Percentiles rank a stretch among this genome's conserved stretches.
Conservation (phyloP, 2,797 vertebrate species). For the Peromyscus nudipes region DNA sequence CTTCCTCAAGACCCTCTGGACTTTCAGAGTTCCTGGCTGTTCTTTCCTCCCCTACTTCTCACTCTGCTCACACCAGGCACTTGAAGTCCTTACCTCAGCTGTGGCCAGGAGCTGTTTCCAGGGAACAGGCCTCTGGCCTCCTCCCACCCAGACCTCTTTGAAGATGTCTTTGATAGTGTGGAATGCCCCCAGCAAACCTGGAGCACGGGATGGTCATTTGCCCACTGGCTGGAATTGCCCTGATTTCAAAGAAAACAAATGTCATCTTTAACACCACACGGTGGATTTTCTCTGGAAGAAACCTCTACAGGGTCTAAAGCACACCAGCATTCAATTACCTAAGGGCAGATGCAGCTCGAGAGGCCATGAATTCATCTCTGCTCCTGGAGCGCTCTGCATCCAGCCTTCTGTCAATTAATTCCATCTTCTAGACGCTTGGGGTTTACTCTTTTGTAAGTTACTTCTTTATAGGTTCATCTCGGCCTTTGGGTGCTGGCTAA, state of each 20-base stretch:
- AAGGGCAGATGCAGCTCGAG: not conserved
- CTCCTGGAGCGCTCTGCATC: not conserved
- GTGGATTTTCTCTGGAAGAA: conserved; percentile 56
- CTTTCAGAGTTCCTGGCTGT: not conserved
- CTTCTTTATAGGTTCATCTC: not conserved
- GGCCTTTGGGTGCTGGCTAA: not conserved
- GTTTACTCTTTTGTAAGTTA: not conserved
- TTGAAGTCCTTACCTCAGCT: not conserved
- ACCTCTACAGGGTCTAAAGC: conserved; percentile 22
- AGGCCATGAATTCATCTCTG: not conserved
- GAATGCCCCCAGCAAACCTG: conserved; percentile 39
- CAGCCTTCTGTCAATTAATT: not conserved
- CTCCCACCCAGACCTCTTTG: not conserved
- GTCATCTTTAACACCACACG: conserved; percentile 60
- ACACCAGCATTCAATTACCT: not conserved
- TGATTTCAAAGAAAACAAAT: conserved; percentile 73
- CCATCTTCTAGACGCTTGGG: not conserved
- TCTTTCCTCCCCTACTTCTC: not conserved
- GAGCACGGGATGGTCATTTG: conserved; percentile 27
- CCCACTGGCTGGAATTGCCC: conserved; percentile 53
- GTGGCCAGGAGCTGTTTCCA: conserved; percentile 49
- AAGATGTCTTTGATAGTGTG: conserved; percentile 68
- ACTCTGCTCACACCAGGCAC: not conserved
- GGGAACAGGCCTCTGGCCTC: not conserved
- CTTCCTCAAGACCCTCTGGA: not conserved